A percentile compares a stretch with the other conserved stretches of the same genome.
Evolutionary conservation across 2,888 invertebrate species (phyloP).

Genomic region (Sepiola atlantica): DNA sequence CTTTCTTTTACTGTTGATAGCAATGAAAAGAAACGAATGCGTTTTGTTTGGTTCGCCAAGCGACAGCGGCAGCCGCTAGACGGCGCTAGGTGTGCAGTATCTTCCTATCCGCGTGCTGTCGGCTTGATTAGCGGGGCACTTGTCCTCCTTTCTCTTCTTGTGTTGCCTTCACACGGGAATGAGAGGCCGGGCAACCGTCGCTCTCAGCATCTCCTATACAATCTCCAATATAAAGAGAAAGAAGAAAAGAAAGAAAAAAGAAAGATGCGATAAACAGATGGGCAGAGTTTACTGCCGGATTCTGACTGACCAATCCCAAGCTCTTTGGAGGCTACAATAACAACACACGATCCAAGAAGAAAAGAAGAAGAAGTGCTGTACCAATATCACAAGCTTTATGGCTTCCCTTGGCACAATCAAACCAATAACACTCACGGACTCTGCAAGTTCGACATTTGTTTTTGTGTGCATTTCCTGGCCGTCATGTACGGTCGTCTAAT

Average conservation of each 20-base stretch:
- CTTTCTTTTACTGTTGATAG: too few relatives aligned
- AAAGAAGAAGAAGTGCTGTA: background rate
- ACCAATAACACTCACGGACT: background rate
- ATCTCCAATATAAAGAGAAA: background rate
- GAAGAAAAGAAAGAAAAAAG: background rate
- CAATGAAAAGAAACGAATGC: too few relatives aligned
- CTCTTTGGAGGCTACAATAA: background rate
- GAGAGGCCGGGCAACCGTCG: background rate
- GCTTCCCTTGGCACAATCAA: background rate
- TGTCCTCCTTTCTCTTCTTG: background rate
- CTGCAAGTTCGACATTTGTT: background rate
- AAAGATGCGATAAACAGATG: background rate
- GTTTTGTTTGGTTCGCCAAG: too few relatives aligned
- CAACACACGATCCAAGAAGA: background rate
- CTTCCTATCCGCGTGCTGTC: background rate
- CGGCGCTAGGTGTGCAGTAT: background rate
- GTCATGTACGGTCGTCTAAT: background rate
- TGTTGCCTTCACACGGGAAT: conserved; percentile 32
- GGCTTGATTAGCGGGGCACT: background rate
- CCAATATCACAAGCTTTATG: background rate
- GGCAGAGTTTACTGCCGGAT: background rate
- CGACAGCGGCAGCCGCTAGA: background rate
- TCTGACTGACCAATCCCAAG: background rate
- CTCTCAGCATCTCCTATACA: background rate
- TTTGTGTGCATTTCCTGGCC: background rate